Percentiles rank a stretch among this genome's conserved stretches.
phyloP scores from a whole-genome alignment of 2,797 vertebrate genomes.

The Ciconia nigra region DNA sequence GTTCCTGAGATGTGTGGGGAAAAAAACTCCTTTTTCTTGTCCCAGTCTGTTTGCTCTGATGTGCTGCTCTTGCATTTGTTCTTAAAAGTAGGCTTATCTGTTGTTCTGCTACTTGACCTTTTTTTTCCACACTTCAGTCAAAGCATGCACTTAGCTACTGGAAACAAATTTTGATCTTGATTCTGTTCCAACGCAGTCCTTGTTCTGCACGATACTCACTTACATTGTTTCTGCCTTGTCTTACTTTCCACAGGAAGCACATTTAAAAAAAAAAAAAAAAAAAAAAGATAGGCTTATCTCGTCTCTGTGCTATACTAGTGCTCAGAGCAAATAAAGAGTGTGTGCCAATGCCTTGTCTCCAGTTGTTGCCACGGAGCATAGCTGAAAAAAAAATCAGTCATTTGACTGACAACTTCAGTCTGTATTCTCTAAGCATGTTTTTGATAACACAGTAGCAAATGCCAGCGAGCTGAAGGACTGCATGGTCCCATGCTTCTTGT shows the following conservation, averaged over 20 bases:
- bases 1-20: not conserved
- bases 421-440: not conserved
- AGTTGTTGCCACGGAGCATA: not conserved
- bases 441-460: not conserved
- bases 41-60: not conserved
- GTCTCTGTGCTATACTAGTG: not conserved
- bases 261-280: not conserved
- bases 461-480: not conserved
- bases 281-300: slow-evolving; percentile 20
- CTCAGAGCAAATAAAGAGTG: not conserved
- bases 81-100: slow-evolving; percentile 7
- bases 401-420: not conserved
- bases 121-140: not conserved
- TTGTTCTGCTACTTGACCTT: not conserved
- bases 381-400: not conserved
- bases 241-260: slow-evolving; percentile 55
- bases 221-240: slow-evolving; percentile 47
- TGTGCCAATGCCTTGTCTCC: not conserved
- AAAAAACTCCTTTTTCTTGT: not conserved
- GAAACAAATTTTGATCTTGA: slow-evolving; percentile 42
- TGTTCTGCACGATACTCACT: slow-evolving; percentile 16
- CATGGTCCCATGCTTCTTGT: not conserved
- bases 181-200: not conserved
- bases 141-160: slow-evolving; percentile 16
- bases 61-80: not conserved